These are phyloP conservation scores for Aspidoscelis tigris DNA, from an alignment of 2,113 vertebrate species.

Conservation along the genomic window DNA sequence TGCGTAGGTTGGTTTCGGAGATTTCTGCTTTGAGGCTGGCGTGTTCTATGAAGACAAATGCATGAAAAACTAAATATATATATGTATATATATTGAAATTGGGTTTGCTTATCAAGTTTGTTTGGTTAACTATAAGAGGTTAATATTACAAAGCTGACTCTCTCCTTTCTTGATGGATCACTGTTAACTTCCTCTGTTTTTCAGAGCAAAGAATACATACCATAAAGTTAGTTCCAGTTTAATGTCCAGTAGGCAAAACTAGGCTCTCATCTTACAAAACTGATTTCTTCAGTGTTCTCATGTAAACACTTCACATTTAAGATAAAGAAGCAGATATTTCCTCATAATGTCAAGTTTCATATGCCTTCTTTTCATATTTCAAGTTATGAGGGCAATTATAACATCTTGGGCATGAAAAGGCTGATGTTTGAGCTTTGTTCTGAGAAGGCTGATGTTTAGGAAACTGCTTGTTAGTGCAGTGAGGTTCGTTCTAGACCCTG, in stretches of 20 bases:
- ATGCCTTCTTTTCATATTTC: constrained; percentile 21
- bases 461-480: not conserved
- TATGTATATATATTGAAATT: not conserved
- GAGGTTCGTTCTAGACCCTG: too few relatives aligned
- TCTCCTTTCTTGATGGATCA: constrained; percentile 3
- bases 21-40: not conserved
- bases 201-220: constrained; percentile 2
- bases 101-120: not conserved
- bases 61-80: too few relatives aligned
- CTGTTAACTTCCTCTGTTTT: constrained; percentile 7
- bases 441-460: not conserved
- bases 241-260: constrained; percentile 10
- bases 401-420: not conserved
- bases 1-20: not conserved
- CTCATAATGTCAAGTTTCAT: constrained; percentile 17
- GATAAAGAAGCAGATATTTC: not conserved
- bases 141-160: not conserved
- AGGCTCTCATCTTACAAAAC: constrained; percentile 18
- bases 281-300: constrained; percentile 17
- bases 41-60: too few relatives aligned
- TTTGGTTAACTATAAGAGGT: not conserved
- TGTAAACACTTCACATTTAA: constrained; percentile 12
- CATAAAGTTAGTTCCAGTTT: constrained; percentile 26
- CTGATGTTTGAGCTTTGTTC: constrained; percentile 2
- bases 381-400: not conserved